Percentiles rank a stretch among this genome's conserved stretches.
Conservation (phyloP, 2,113 vertebrate species). For the Cisticola juncidis region DNA sequence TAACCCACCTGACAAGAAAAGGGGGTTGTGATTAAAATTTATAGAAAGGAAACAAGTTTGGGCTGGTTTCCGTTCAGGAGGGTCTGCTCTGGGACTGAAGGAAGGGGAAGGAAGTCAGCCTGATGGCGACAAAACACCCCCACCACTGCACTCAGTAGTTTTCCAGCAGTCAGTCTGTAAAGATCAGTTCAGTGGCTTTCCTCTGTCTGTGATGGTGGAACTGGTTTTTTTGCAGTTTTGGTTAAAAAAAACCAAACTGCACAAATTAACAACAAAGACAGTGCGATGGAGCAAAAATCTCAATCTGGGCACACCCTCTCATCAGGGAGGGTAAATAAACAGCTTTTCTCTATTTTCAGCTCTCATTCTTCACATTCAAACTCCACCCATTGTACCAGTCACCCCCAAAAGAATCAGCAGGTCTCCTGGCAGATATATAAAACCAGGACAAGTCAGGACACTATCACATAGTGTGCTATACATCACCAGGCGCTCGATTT, state of each 20-base stretch:
- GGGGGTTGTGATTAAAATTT: neutral
- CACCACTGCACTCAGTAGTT: neutral
- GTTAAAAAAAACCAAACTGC: neutral
- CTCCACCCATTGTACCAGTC: conserved; percentile 49
- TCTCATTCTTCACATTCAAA: neutral
- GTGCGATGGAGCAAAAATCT: neutral
- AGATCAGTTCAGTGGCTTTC: neutral
- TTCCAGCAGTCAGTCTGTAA: neutral
- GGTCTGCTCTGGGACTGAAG: neutral
- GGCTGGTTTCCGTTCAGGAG: neutral
- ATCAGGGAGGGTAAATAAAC: neutral
- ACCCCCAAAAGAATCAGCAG: neutral
- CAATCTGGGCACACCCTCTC: neutral
- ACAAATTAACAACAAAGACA: neutral
- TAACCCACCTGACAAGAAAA: neutral
- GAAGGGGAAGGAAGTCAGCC: neutral
- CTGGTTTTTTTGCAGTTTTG: neutral
- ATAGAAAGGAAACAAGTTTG: neutral
- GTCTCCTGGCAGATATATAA: conserved; percentile 1
- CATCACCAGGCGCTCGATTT: neutral
- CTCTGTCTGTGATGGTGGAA: neutral
- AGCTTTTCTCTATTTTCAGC: neutral
- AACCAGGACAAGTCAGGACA: neutral
- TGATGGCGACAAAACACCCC: fast-evolving
- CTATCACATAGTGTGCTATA: neutral